Conservation (phyloP, 2,113 vertebrate genomes). For the Pseudorectes ferrugineus region DNA sequence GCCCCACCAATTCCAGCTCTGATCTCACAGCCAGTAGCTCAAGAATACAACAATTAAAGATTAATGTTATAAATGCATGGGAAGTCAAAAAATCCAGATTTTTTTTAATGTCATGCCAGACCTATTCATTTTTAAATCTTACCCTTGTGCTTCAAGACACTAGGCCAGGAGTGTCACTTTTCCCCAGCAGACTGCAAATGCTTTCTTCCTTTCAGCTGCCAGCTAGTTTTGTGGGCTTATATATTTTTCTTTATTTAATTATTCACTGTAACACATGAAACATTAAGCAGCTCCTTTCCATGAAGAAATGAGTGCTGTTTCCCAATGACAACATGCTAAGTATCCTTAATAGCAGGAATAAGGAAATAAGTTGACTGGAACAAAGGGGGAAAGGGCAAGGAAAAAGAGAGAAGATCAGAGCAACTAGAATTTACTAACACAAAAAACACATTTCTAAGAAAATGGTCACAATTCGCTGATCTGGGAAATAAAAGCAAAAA, state of each 20-base stretch:
- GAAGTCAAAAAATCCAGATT: constrained; percentile 13
- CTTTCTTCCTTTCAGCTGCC: constrained; percentile 30
- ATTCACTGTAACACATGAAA: constrained; percentile 58
- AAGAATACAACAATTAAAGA: constrained; percentile 28
- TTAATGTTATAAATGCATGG: constrained; percentile 29
- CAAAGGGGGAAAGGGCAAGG: not conserved
- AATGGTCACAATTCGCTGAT: not conserved
- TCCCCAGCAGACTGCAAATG: constrained; percentile 45
- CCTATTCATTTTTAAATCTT: constrained; percentile 18
- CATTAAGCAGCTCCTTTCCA: constrained; percentile 47
- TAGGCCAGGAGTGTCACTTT: constrained; percentile 28
- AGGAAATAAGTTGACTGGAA: constrained; percentile 27
- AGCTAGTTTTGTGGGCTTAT: not conserved
- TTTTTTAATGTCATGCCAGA: not conserved
- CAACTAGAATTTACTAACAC: not conserved
- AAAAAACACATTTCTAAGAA: not conserved
- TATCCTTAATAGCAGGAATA: constrained; percentile 10
- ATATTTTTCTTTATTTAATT: constrained; percentile 56
- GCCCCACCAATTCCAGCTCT: not conserved
- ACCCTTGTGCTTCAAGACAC: constrained; percentile 24
- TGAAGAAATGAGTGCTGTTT: constrained; percentile 23
- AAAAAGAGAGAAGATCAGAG: not conserved
- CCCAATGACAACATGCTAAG: constrained; percentile 37
- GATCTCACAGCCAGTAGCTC: not conserved
- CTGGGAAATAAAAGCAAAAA: not conserved